Conservation (phyloP, 2,888 invertebrate species). For the Pilophorus perplexus region DNA sequence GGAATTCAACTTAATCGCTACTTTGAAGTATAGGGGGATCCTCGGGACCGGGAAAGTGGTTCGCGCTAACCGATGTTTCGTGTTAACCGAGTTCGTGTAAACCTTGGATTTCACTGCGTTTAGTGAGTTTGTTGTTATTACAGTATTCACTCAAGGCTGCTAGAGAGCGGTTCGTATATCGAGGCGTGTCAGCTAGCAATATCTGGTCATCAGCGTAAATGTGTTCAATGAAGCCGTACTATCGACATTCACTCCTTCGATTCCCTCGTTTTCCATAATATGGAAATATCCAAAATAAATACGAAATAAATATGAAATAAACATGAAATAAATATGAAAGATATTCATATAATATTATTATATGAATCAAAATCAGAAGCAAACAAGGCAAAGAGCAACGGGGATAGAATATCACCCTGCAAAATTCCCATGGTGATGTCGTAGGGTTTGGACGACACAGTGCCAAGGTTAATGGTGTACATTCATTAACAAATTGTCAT, state of each 20-base stretch:
- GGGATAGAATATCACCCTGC: too few species aligned
- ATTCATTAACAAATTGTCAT: too few species aligned
- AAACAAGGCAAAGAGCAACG: conserved; percentile 20
- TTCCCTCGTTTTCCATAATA: not conserved
- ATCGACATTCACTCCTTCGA: conserved; percentile 18
- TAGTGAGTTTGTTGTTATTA: conserved; percentile 1
- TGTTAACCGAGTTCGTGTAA: too few species aligned
- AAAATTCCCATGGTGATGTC: conserved; percentile 18
- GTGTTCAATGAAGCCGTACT: not conserved
- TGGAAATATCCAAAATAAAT: too few species aligned
- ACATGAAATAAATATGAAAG: too few species aligned
- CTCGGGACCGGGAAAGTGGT: too few species aligned
- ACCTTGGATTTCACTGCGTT: conserved; percentile 25
- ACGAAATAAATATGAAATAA: too few species aligned
- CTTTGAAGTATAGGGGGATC: too few species aligned
- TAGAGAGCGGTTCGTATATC: not conserved
- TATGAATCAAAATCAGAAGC: conserved; percentile 26
- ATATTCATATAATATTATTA: too few species aligned
- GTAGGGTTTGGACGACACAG: not conserved
- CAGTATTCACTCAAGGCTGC: conserved; percentile 25
- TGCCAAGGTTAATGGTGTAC: conserved; percentile 11
- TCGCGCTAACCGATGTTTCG: too few species aligned
- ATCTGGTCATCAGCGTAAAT: conserved; percentile 23
- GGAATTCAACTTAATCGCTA: too few species aligned
- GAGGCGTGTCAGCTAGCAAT: not conserved